Percentiles rank a stretch among this genome's conserved stretches.
These are phyloP conservation scores for Pseudobourletiella spinata DNA, from an alignment of 1,140 invertebrate species.

Conservation along the genomic window DNA sequence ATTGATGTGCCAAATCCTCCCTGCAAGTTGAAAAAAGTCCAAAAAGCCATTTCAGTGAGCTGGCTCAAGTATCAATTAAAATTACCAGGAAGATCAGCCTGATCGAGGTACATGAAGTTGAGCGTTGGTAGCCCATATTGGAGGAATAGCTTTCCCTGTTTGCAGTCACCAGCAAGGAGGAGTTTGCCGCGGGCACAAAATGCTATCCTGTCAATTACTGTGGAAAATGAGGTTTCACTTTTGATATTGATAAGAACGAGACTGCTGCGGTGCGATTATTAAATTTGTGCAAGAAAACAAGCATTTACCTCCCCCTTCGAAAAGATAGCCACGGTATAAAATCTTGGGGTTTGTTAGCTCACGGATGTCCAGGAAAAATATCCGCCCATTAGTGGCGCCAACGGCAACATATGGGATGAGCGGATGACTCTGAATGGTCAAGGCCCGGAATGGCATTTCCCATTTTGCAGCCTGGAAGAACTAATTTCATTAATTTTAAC, in stretches of 20 bases:
- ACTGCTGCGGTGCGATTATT: neutral
- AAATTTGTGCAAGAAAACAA: too few species aligned
- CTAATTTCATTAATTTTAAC: neutral
- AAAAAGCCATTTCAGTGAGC: neutral
- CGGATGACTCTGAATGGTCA: slow-evolving; percentile 19
- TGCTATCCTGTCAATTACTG: slow-evolving; percentile 18
- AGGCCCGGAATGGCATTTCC: slow-evolving; percentile 19
- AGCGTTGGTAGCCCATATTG: slow-evolving; percentile 20
- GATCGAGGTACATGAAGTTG: slow-evolving; percentile 26
- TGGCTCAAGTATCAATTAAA: too few species aligned
- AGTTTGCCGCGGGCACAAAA: slow-evolving; percentile 15
- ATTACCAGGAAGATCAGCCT: slow-evolving; percentile 18
- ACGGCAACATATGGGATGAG: slow-evolving; percentile 22
- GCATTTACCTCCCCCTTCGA: slow-evolving; percentile 6
- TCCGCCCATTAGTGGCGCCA: slow-evolving; percentile 21
- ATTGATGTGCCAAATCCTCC: slow-evolving; percentile 20
- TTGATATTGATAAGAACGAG: neutral
- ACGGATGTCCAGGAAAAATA: slow-evolving; percentile 23
- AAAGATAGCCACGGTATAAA: slow-evolving; percentile 6
- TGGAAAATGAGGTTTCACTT: too few species aligned
- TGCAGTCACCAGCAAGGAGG: slow-evolving; percentile 10
- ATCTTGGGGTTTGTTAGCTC: slow-evolving; percentile 23
- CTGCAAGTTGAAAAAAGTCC: slow-evolving; percentile 4
- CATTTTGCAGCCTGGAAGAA: slow-evolving; percentile 15
- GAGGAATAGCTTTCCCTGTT: slow-evolving; percentile 12